Evolutionary conservation across 1,140 invertebrate species (phyloP), one percentile per base, ranked within the genome.

Genomic region (Ceratina australensis): DNA sequence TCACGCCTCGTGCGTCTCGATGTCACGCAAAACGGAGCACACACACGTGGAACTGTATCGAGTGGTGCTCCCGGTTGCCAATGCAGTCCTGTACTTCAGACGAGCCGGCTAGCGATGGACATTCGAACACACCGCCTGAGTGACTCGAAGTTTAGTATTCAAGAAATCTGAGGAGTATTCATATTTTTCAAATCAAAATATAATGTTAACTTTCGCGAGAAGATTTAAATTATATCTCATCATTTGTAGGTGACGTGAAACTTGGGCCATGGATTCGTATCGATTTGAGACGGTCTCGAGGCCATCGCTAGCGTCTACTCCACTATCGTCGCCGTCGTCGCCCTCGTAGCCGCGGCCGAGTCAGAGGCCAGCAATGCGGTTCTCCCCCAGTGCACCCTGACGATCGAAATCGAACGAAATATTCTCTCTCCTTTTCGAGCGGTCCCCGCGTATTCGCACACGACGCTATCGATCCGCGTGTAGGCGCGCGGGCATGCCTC

Each of bases 361-460:
- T 90, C 88, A 91, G 82, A 84, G 83, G 76, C 83, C 81, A 90
- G 90, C 89, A 90, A 90, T 91, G 90, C 87, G 87, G 87, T 87
- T 89, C 89, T 87, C 84, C 82, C 83, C 54, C 72, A 50, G 83
- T 75, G 72, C 87, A 88, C 86, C 85, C 82, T 82, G 85, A 68
- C 77, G 89, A 89, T 90, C 86, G 86, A 89, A 89, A 89, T 90
- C 88, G 85, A 90, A 87, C 89, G 87, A 90, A 90, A 87, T 88
- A 88, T 89, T 79, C 82, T 79, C 83, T 56, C 68, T 42, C 64
- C 18, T 66, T 16, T 20, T 54, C 8, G 49, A 50, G 49, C 56
- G 61, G 16, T 49, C 16, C 20, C 33, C 33, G 26, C 26, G 61
- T n/a, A 28, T 13, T 15, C 24, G 26, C 10, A n/a, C 24, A 33